A percentile compares a stretch with the other conserved stretches of the same genome.
Conservation (phyloP, 2,113 vertebrate genomes). For the Pituophis catenifer region DNA sequence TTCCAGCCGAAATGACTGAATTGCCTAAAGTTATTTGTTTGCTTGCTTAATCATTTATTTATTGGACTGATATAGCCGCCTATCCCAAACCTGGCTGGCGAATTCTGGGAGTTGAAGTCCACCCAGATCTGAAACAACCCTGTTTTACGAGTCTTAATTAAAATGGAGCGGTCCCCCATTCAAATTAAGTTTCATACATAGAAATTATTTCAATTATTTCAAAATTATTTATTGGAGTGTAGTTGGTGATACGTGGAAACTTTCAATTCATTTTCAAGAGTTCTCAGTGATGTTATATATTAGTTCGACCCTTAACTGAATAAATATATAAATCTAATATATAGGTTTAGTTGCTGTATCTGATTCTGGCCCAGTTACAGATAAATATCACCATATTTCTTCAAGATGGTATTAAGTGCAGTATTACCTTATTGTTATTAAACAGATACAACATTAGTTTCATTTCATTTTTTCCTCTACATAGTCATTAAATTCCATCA, state of each 20-base stretch:
- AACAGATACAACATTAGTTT: neutral
- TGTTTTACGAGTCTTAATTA: neutral
- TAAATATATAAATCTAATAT: neutral
- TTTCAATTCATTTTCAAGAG: neutral
- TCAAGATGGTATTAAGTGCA: neutral
- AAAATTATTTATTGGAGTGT: neutral
- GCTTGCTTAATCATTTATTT: neutral
- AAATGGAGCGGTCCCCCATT: neutral
- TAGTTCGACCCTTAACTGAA: neutral
- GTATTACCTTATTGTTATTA: neutral
- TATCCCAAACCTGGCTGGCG: neutral
- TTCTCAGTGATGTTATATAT: neutral
- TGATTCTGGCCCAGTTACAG: neutral
- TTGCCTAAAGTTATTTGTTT: neutral
- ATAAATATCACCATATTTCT: neutral
- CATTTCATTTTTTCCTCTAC: neutral
- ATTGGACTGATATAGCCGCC: neutral
- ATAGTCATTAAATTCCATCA: neutral
- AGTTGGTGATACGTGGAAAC: neutral
- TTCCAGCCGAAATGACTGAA: neutral
- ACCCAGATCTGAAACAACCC: neutral
- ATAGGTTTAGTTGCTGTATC: neutral
- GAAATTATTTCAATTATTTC: neutral
- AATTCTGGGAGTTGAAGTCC: neutral
- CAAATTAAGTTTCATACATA: neutral